Evolutionary conservation across 2,113 vertebrate genomes (phyloP).

Genomic region (Lepisosteus osseus): DNA sequence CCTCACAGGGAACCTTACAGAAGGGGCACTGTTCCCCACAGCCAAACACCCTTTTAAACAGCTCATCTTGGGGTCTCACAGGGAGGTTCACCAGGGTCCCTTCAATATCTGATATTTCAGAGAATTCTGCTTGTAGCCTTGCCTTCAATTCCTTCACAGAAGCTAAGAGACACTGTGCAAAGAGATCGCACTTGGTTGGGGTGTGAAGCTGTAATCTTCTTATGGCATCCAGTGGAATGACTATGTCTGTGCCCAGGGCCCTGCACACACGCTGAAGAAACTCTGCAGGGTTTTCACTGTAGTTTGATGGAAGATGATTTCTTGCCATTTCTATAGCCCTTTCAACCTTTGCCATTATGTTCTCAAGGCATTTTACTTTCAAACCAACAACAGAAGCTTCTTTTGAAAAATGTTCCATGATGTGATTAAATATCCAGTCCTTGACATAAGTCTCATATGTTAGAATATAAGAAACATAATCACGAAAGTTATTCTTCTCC

Average conservation of each 20-base stretch:
- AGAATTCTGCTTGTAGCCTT: constrained; percentile 43
- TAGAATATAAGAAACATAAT: constrained; percentile 50
- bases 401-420: constrained; percentile 43
- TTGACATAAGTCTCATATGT: constrained; percentile 42
- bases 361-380: constrained; percentile 48
- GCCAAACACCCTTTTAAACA: constrained; percentile 52
- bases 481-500: constrained; percentile 49
- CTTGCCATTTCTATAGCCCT: constrained; percentile 37
- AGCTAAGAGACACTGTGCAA: constrained; percentile 47
- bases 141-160: constrained; percentile 42
- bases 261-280: constrained; percentile 48
- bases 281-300: constrained; percentile 38
- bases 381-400: constrained; percentile 34
- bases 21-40: constrained; percentile 61
- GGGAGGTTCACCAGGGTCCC: constrained; percentile 41
- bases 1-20: constrained; percentile 61
- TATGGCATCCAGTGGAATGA: constrained; percentile 32
- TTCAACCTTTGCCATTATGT: constrained; percentile 50
- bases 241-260: constrained; percentile 41
- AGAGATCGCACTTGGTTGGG: constrained; percentile 48
- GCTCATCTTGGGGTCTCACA: constrained; percentile 37
- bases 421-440: constrained; percentile 44
- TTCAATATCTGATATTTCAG: constrained; percentile 29
- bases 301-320: constrained; percentile 21
- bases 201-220: constrained; percentile 51